These are phyloP conservation scores for Pediacus dermestoides DNA, from an alignment of 2,888 invertebrate species.

Conservation along the genomic window DNA sequence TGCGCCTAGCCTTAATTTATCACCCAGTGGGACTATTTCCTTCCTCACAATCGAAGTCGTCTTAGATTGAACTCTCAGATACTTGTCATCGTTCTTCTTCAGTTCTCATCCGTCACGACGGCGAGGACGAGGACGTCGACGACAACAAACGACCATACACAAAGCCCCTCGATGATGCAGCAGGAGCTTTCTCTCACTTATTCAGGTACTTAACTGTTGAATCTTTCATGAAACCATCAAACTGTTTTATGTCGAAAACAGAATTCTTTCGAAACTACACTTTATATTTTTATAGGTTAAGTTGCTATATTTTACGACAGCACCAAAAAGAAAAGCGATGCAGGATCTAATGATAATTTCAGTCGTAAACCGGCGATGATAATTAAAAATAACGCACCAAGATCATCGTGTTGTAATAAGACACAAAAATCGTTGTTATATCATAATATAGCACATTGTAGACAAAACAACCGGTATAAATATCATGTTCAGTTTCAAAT, in stretches of 20 bases:
- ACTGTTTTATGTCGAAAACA: conserved; percentile 12
- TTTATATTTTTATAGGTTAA: no score
- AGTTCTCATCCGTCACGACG: conserved; percentile 22
- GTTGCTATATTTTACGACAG: no score
- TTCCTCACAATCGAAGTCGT: conserved; percentile 47
- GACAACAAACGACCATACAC: conserved; percentile 25
- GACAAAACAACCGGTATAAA: no score
- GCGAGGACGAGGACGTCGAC: conserved; percentile 14
- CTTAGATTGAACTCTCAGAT: conserved; percentile 47
- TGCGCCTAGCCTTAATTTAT: conserved; percentile 48
- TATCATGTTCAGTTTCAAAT: no score
- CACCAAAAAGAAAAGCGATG: no score
- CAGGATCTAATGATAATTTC: no score
- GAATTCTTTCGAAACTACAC: no score
- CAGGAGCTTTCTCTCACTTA: conserved; percentile 20
- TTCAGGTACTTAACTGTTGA: conserved; percentile 33
- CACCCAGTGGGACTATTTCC: conserved; percentile 49
- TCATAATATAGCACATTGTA: no score
- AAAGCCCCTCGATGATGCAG: conserved; percentile 22
- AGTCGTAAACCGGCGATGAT: no score
- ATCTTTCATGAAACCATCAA: conserved; percentile 23
- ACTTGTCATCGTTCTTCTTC: conserved; percentile 46
- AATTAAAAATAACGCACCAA: no score
- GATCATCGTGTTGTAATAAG: no score
- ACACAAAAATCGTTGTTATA: no score